Conservation (phyloP, 2,113 vertebrate genomes). For the Equus przewalskii region DNA sequence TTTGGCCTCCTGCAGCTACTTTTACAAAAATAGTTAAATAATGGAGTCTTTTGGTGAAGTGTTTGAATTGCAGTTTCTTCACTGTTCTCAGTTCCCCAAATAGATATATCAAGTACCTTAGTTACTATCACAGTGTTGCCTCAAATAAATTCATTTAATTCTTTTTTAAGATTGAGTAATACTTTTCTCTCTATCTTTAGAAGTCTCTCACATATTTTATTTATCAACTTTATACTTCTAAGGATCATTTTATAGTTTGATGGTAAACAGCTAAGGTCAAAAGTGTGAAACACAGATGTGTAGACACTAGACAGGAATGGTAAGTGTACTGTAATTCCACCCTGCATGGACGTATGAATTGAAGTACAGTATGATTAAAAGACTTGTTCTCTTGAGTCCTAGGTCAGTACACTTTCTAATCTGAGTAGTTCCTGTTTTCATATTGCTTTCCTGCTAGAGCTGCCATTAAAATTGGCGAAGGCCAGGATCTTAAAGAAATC, state of each 20-base stretch:
- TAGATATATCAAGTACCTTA: conserved; percentile 14
- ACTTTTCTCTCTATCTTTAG: conserved; percentile 35
- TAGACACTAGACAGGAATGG: neutral
- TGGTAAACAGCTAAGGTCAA: neutral
- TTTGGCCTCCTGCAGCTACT: neutral
- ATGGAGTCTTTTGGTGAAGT: neutral
- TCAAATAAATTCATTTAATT: conserved; percentile 15
- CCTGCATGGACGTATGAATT: neutral
- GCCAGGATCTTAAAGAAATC: neutral
- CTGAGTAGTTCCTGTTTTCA: neutral
- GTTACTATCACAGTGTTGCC: neutral
- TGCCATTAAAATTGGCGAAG: neutral
- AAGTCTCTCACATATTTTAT: conserved; percentile 49
- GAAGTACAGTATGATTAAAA: neutral
- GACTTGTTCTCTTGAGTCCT: neutral
- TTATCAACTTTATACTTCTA: conserved; percentile 33
- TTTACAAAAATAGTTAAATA: conserved; percentile 42
- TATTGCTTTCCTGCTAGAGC: neutral
- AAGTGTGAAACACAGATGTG: neutral
- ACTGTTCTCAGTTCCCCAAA: conserved; percentile 46
- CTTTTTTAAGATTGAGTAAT: conserved; percentile 21
- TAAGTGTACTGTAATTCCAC: neutral
- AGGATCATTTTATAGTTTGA: conserved; percentile 26
- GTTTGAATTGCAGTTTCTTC: conserved; percentile 6
- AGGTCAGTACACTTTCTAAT: neutral